Percentiles rank a stretch among this genome's conserved stretches.
These are phyloP conservation scores for Drosophila maculinotata DNA, from an alignment of 2,888 invertebrate species.

Conservation along the genomic window DNA sequence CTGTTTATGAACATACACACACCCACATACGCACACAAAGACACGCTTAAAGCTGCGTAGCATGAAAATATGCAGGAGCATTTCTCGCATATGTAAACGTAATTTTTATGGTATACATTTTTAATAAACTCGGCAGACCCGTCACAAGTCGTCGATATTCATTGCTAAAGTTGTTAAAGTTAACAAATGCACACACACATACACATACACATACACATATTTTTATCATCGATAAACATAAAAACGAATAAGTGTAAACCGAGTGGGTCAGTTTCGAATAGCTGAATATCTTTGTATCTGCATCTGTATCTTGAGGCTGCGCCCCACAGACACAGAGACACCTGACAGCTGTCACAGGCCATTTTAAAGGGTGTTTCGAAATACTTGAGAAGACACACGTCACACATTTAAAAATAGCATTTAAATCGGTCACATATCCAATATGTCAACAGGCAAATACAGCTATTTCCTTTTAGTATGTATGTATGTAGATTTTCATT, in stretches of 20 bases:
- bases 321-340: slow-evolving; percentile 16
- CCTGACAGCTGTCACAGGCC: slow-evolving; percentile 9
- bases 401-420: no score
- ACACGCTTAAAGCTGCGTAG: slow-evolving; percentile 31
- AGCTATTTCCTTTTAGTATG: no score
- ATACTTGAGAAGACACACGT: no score
- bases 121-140: slow-evolving; percentile 62
- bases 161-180: slow-evolving; percentile 48
- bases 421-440: no score
- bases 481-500: no score
- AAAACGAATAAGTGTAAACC: slow-evolving; percentile 41
- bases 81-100: slow-evolving; percentile 67
- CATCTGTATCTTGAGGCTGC: slow-evolving; percentile 1
- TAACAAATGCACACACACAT: slow-evolving; percentile 29
- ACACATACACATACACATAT: slow-evolving; percentile 2
- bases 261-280: slow-evolving; percentile 46
- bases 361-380: slow-evolving; percentile 26
- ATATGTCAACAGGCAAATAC: no score
- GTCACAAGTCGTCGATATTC: slow-evolving; percentile 16
- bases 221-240: slow-evolving; percentile 53
- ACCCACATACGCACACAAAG: slow-evolving; percentile 5
- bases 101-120: slow-evolving; percentile 72
- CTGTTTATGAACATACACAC: slow-evolving; percentile 58
- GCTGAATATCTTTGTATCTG: slow-evolving; percentile 16
- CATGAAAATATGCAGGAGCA: slow-evolving; percentile 63